phyloP scores from a whole-genome alignment of 2,113 vertebrate species.

The Marcusenius ussheri region DNA sequence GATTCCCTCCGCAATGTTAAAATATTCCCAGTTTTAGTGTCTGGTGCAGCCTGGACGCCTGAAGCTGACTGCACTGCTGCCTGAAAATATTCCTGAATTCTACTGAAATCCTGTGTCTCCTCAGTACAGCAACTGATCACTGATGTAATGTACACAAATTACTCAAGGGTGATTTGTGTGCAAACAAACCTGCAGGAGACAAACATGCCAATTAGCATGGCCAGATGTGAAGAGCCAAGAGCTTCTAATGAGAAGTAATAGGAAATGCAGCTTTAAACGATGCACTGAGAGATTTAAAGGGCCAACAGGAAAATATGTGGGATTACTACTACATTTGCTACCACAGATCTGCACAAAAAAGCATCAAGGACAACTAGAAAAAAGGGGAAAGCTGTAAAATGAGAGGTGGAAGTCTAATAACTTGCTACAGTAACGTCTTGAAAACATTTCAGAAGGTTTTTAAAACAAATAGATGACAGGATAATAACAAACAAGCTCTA shows the following conservation, averaged over 20 bases:
- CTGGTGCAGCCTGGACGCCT: neutral
- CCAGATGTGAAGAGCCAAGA: neutral
- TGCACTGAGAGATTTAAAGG: neutral
- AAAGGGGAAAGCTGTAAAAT: neutral
- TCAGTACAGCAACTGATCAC: neutral
- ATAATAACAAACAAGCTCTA: neutral
- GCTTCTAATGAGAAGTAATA: neutral
- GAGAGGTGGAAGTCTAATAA: neutral
- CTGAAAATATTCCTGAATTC: neutral
- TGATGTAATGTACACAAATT: neutral
- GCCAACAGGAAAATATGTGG: neutral
- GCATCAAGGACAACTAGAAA: neutral
- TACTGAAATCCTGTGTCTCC: neutral
- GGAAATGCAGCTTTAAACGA: neutral
- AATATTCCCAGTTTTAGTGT: neutral
- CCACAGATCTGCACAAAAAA: neutral
- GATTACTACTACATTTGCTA: neutral
- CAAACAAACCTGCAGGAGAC: neutral
- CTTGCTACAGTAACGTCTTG: neutral
- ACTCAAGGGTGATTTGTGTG: neutral
- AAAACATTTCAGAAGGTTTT: neutral
- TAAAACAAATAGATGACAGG: neutral
- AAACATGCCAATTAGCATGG: neutral
- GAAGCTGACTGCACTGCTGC: neutral
- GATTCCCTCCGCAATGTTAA: neutral